Percentiles rank a stretch among this genome's conserved stretches.
These are phyloP conservation scores for Zhuqinia jingwanae DNA, from an alignment of 2,888 invertebrate species.

Conservation along the genomic window DNA sequence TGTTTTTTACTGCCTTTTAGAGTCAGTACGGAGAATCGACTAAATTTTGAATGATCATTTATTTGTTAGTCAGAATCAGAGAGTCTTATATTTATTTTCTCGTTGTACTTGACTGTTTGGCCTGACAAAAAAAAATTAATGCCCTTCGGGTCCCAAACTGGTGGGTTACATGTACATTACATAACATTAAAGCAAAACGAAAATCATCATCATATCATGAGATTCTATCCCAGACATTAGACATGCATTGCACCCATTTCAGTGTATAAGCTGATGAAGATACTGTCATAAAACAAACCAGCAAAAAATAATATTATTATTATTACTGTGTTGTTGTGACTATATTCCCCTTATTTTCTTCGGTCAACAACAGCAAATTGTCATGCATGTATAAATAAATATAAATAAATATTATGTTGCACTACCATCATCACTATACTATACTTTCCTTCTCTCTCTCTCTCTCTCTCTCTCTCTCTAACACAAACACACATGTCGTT, in stretches of 20 bases:
- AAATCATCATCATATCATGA: too few relatives aligned
- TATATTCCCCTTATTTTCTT: conserved; percentile 25
- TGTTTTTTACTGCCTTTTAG: not conserved
- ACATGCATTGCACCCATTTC: not conserved
- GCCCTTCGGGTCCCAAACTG: not conserved
- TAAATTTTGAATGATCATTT: conserved; percentile 1
- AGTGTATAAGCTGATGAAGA: too few relatives aligned
- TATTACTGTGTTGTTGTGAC: not conserved
- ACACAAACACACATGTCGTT: too few relatives aligned
- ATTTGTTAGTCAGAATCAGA: conserved; percentile 4
- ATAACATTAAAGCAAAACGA: not conserved
- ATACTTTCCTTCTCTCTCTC: conserved; percentile 20
- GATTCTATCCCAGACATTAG: too few relatives aligned
- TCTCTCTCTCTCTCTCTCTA: not conserved
- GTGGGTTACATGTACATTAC: too few relatives aligned
- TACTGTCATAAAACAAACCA: too few relatives aligned
- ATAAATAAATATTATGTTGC: too few relatives aligned
- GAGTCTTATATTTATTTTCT: conserved; percentile 9
- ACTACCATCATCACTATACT: too few relatives aligned
- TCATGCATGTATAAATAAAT: conserved; percentile 34
- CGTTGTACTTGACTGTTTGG: not conserved
- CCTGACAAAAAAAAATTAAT: conserved; percentile 23
- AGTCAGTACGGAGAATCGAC: not conserved
- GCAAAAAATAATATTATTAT: too few relatives aligned
- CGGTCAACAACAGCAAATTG: conserved; percentile 29